Percentiles rank a stretch among this genome's conserved stretches.
Conservation (phyloP, 2,797 vertebrate genomes). For the Acanthiza pusilla region DNA sequence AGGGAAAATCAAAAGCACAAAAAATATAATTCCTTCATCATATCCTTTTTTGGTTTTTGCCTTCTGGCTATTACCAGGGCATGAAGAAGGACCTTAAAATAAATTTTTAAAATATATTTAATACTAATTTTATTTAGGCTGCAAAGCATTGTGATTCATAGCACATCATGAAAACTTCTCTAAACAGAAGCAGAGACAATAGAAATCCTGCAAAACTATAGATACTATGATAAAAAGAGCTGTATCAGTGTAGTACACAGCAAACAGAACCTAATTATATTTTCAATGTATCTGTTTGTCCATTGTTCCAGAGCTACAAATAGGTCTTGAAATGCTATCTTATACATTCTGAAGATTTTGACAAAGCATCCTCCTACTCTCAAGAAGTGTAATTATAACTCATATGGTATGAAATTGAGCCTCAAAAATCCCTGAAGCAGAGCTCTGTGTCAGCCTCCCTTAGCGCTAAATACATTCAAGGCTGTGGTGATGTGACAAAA, state of each 20-base stretch:
- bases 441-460: background rate
- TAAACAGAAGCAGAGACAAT: background rate
- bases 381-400: constrained; percentile 14
- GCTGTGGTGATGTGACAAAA: background rate
- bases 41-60: background rate
- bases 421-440: background rate
- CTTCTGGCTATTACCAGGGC: background rate
- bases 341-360: background rate
- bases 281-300: background rate
- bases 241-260: background rate
- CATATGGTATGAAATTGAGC: background rate
- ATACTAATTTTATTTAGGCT: background rate
- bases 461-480: background rate
- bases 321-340: background rate
- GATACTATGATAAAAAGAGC: background rate
- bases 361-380: background rate
- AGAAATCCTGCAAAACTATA: background rate
- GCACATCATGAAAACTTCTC: background rate
- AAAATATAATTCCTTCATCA: background rate
- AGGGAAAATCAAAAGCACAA: background rate
- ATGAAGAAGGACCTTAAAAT: background rate
- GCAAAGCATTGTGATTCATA: background rate
- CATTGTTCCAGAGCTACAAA: background rate
- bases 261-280: background rate
- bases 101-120: background rate